Evolutionary conservation across 2,113 vertebrate species (phyloP), one percentile per base, ranked within the genome.

Genomic region (Mobula hypostoma): DNA sequence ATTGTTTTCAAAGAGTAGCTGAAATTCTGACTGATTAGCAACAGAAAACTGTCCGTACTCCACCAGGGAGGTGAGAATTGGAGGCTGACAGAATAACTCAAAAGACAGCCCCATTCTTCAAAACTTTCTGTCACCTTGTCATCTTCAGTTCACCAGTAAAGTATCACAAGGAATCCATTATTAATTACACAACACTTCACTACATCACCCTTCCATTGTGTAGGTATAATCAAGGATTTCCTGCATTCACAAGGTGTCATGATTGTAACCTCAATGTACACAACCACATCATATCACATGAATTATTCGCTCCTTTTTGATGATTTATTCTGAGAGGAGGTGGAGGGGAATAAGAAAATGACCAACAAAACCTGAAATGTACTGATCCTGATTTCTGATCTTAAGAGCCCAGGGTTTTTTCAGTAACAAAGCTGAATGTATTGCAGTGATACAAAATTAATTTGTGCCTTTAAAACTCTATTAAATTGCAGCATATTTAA

Each of bases 401-500:
- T 32, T 6, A 66, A 66, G 29, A 68, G 58, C 29, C 61, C 29
- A 68, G 63, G 29, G 85, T 1, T 66, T 90, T 17, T 90, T 66
- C 61, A 32, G 19, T 90, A 90, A 88, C 85, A 88, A 66, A 90
- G 3, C 27, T 85, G 27, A 90, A 70, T 2, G n/a, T 66, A 66
- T 56, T 93, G 48, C 40, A 48, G 27, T 12, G 14, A 36, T 93
- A 36, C 40, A 56, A 36, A 74, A 72, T 93, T 74, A 56, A 74
- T 74, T 3, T 56, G 68, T 93, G 68, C 36, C 36, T 93, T 93
- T 74, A 93, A 93, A 93, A 93, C 2, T 56, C 4, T 74, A 40
- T 93, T 91, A 68, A 91, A 91, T 70, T 91, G 61, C 66, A 91
- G 17, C 88, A 91, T 68, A 19, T 36, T 91, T 91, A 91, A 70